A percentile compares a stretch with the other conserved stretches of the same genome.
These are phyloP conservation scores for Cotesia chilonis DNA, from an alignment of 1,140 invertebrate genomes.

Conservation along the genomic window DNA sequence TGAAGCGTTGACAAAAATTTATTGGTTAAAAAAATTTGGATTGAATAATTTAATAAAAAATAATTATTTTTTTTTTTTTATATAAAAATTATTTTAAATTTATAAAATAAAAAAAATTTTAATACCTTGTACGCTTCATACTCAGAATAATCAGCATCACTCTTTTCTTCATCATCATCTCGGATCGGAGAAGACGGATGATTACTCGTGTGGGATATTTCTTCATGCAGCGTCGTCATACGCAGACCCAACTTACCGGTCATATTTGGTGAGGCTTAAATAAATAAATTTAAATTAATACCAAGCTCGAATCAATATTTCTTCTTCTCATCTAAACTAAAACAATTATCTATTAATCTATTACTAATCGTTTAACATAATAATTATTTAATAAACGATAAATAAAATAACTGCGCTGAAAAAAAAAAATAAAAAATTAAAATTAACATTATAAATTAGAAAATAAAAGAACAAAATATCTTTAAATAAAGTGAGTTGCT, in stretches of 20 bases:
- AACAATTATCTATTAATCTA: conserved; percentile 10
- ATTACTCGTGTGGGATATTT: conserved; percentile 65
- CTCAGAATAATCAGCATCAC: conserved; percentile 71
- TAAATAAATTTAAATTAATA: conserved; percentile 27
- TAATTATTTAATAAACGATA: conserved; percentile 24
- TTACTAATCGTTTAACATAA: neutral
- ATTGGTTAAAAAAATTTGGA: no score
- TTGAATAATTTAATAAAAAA: no score
- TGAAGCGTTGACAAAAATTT: no score
- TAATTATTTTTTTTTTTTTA: no score
- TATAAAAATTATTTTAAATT: neutral
- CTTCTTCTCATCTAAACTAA: neutral
- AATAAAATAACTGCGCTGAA: conserved; percentile 44
- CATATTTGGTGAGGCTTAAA: conserved; percentile 79
- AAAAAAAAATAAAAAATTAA: conserved; percentile 40
- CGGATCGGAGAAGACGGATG: conserved; percentile 56
- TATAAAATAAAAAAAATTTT: neutral
- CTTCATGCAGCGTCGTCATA: conserved; percentile 92
- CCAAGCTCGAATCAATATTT: neutral
- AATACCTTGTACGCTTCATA: conserved; percentile 67
- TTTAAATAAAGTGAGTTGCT: neutral
- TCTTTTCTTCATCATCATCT: conserved; percentile 69
- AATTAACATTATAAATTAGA: conserved; percentile 30
- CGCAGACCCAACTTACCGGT: conserved; percentile 84
- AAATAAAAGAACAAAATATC: conserved; percentile 16